Conservation (phyloP, 1,140 invertebrate genomes). For the Hyles euphorbiae region DNA sequence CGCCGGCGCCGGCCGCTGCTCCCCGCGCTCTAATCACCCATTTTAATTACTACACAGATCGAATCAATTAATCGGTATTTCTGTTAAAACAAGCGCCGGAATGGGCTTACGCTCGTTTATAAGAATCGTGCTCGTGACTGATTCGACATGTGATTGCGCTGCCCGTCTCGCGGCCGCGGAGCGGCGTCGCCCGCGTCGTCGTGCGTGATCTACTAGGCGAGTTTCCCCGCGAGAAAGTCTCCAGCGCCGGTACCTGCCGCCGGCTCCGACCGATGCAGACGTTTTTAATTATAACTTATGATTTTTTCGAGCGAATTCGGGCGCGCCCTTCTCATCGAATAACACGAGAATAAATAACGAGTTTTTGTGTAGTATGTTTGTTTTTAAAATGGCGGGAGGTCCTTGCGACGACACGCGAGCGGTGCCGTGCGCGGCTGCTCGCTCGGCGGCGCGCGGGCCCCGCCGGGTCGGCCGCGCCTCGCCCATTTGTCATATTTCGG, state of each 20-base stretch:
- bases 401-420: slow-evolving; percentile 72
- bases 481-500: slow-evolving; percentile 73
- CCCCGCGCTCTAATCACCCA: slow-evolving; percentile 71
- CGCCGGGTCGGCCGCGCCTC: slow-evolving; percentile 30
- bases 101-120: slow-evolving; percentile 36
- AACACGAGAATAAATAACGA: slow-evolving; percentile 72
- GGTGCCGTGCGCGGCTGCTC: slow-evolving; percentile 26
- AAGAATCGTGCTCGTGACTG: slow-evolving; percentile 32
- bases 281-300: slow-evolving; percentile 73
- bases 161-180: slow-evolving; percentile 40
- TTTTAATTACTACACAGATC: slow-evolving; percentile 75
- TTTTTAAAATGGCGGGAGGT: slow-evolving; percentile 76
- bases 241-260: neutral
- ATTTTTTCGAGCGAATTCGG: slow-evolving; percentile 72
- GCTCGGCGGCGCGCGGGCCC: slow-evolving; percentile 35
- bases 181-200: slow-evolving; percentile 8
- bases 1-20: slow-evolving; percentile 67
- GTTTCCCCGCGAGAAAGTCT: too few species aligned
- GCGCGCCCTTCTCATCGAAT: slow-evolving; percentile 66
- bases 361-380: slow-evolving; percentile 73
- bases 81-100: slow-evolving; percentile 67
- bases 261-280: slow-evolving; percentile 31
- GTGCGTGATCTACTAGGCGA: neutral
- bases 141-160: slow-evolving; percentile 43
- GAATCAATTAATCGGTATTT: slow-evolving; percentile 75